These are phyloP conservation scores for Aythya baeri DNA, from an alignment of 2,113 vertebrate genomes.

Conservation along the genomic window DNA sequence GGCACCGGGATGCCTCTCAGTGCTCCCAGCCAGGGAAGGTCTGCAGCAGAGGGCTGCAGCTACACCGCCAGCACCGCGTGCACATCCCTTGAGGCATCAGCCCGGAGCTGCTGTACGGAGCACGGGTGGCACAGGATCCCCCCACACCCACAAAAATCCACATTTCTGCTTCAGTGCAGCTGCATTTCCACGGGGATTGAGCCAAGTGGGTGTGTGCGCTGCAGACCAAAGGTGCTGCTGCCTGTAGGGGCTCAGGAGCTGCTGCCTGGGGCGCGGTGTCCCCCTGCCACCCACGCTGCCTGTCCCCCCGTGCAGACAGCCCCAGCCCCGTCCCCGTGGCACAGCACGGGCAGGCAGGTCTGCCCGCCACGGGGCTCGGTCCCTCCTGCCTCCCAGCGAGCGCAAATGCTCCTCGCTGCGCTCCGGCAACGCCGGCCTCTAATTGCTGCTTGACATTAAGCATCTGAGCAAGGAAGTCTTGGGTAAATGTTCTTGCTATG, in stretches of 20 bases:
- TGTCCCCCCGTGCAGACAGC: not conserved
- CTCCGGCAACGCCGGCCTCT: not conserved
- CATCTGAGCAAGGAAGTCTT: constrained; percentile 50
- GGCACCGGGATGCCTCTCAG: rapidly evolving
- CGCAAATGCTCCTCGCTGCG: not conserved
- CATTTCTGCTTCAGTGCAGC: not conserved
- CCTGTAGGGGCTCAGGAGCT: not conserved
- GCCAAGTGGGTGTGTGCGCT: not conserved
- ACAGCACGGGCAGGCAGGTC: not conserved
- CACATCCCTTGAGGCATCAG: not conserved
- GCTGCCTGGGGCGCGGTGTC: not conserved
- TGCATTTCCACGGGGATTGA: not conserved
- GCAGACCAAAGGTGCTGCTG: not conserved
- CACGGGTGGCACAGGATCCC: not conserved
- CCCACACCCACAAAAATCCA: not conserved
- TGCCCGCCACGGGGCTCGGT: not conserved
- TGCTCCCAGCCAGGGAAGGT: rapidly evolving
- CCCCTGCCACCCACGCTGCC: not conserved
- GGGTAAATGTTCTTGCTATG: constrained; percentile 63
- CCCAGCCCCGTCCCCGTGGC: rapidly evolving
- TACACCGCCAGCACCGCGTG: too few species aligned
- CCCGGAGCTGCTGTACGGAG: not conserved
- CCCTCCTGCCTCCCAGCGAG: not conserved
- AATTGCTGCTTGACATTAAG: constrained; percentile 50
- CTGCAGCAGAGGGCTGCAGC: not conserved